Evolutionary conservation across 2,888 invertebrate genomes (phyloP).

Genomic region (Rhimphoctona megacephalus): DNA sequence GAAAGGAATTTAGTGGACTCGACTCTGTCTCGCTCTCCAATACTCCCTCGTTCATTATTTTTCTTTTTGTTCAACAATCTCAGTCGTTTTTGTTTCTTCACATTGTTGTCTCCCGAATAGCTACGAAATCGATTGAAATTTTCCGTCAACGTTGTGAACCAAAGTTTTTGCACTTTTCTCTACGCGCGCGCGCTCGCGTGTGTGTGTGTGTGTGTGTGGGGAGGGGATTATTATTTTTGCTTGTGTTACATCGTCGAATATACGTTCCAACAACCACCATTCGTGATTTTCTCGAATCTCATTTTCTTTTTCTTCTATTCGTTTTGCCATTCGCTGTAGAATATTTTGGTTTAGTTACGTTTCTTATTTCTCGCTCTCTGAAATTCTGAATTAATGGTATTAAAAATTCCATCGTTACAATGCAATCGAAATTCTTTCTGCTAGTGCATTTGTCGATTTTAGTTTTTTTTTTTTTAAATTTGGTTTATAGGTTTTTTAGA

Average conservation of each 20-base stretch:
- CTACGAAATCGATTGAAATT: not conserved
- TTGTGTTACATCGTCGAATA: slow-evolving; percentile 16
- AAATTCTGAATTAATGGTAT: not conserved
- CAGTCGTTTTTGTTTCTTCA: not conserved
- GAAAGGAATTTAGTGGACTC: slow-evolving; percentile 23
- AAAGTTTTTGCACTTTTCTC: slow-evolving; percentile 18
- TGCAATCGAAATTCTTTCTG: not conserved
- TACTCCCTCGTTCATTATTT: not conserved
- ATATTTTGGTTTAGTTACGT: not conserved
- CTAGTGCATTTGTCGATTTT: not conserved
- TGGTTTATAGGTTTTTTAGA: not conserved
- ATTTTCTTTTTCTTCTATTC: slow-evolving; percentile 2
- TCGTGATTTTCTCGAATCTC: slow-evolving; percentile 30
- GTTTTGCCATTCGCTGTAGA: not conserved
- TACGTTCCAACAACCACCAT: slow-evolving; percentile 46
- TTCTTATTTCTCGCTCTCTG: not conserved
- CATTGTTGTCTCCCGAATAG: slow-evolving; percentile 2
- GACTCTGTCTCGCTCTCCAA: slow-evolving; percentile 5
- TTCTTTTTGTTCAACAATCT: not conserved
- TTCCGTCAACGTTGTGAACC: slow-evolving; percentile 1
- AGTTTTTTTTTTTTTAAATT: not conserved
- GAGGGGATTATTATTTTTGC: not conserved
- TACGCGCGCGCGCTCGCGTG: not conserved
- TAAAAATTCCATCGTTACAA: not conserved
- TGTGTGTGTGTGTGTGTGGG: too few species aligned